phyloP scores from a whole-genome alignment of 2,888 invertebrate genomes.

The Philaethria dido region DNA sequence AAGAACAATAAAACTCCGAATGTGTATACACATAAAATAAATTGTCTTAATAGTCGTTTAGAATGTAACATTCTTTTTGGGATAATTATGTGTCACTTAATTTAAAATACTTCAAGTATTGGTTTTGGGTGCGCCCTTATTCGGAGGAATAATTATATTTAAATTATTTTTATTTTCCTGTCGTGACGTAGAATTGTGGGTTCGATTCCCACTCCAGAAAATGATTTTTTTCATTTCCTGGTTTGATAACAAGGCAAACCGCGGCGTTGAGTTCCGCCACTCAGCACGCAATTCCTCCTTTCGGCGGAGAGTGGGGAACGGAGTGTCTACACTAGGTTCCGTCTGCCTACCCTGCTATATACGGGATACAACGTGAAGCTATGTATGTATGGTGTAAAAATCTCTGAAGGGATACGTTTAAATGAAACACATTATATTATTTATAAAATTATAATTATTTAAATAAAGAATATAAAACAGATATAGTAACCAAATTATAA shows the following conservation, averaged over 20 bases:
- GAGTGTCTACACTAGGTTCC: too few relatives aligned
- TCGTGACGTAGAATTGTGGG: neutral
- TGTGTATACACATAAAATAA: constrained; percentile 8
- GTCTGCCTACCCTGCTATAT: too few relatives aligned
- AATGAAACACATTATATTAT: constrained; percentile 53
- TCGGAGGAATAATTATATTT: too few relatives aligned
- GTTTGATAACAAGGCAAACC: too few relatives aligned
- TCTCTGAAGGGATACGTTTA: neutral
- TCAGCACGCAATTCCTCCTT: too few relatives aligned
- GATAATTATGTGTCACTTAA: constrained; percentile 7
- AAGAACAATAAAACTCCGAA: neutral
- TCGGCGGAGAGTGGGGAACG: too few relatives aligned
- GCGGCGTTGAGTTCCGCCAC: neutral
- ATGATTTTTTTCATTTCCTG: neutral
- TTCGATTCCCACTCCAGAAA: neutral
- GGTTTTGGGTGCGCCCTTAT: too few relatives aligned
- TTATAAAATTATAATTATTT: constrained; percentile 72
- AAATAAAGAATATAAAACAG: constrained; percentile 69
- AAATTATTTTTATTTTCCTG: too few relatives aligned
- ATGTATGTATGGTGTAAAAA: neutral
- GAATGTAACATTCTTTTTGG: constrained; percentile 1
- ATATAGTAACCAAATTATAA: constrained; percentile 66
- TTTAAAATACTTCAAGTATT: too few relatives aligned
- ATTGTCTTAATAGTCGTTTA: neutral
- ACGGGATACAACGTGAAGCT: too few relatives aligned